Evolutionary conservation across 2,888 invertebrate species (phyloP).

Genomic region (Uropetala carovei): DNA sequence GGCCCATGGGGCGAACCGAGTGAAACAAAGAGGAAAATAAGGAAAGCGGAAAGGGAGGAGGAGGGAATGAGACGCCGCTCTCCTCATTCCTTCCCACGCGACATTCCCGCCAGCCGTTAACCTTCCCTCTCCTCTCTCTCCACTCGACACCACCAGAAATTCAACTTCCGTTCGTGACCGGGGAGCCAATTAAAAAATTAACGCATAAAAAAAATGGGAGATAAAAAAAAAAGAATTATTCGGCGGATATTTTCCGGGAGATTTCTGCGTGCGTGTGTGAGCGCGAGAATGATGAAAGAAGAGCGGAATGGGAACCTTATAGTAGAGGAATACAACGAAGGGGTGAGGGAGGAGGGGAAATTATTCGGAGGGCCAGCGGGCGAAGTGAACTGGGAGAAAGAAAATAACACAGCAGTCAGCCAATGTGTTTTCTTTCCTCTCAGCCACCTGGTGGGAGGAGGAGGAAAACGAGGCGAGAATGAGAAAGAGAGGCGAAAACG

Average conservation of each 20-base stretch:
- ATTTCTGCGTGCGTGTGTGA: slow-evolving; percentile 17
- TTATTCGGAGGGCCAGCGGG: too few relatives aligned
- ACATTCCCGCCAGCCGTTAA: slow-evolving; percentile 32
- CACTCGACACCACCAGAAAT: slow-evolving; percentile 12
- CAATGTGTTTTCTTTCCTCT: not conserved
- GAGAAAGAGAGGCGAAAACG: too few relatives aligned
- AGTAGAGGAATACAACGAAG: not conserved
- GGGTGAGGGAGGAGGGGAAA: too few relatives aligned
- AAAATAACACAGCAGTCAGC: slow-evolving; percentile 2
- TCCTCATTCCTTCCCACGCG: not conserved
- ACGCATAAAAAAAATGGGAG: not conserved
- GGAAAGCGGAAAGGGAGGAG: not conserved
- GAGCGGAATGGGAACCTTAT: not conserved
- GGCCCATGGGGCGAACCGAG: not conserved
- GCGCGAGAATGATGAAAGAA: not conserved
- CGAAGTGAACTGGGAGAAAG: not conserved
- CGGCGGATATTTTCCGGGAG: not conserved
- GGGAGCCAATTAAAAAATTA: slow-evolving; percentile 23
- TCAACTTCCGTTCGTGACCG: slow-evolving; percentile 28
- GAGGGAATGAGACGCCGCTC: not conserved
- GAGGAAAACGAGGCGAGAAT: not conserved
- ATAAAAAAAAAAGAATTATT: slow-evolving; percentile 29
- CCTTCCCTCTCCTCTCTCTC: not conserved
- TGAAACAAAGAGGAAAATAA: not conserved
- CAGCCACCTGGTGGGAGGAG: not conserved